These are phyloP conservation scores for Xestia rhomboidea DNA, from an alignment of 2,888 invertebrate species.

Conservation along the genomic window DNA sequence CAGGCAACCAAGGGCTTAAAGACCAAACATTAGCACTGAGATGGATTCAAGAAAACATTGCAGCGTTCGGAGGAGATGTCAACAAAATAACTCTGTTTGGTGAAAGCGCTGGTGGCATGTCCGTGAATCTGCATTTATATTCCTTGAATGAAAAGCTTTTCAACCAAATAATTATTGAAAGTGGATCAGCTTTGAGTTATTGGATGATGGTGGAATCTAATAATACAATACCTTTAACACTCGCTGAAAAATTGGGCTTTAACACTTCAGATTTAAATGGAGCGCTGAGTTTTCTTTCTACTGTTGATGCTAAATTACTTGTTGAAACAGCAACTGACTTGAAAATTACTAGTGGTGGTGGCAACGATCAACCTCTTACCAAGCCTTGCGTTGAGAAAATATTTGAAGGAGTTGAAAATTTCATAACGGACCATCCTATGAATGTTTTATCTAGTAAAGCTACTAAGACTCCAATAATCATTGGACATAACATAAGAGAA, in stretches of 20 bases:
- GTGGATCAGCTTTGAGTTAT: slow-evolving; percentile 47
- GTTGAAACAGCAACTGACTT: slow-evolving; percentile 14
- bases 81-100: slow-evolving; percentile 68
- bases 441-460: slow-evolving; percentile 38
- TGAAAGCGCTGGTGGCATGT: slow-evolving; percentile 70
- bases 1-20: slow-evolving; percentile 76
- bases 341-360: slow-evolving; percentile 7
- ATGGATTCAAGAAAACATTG: slow-evolving; percentile 75
- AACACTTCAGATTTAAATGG: slow-evolving; percentile 28
- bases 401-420: slow-evolving; percentile 57
- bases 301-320: slow-evolving; percentile 20
- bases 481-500: slow-evolving; percentile 47
- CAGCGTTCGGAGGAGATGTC: slow-evolving; percentile 67
- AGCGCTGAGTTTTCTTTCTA: slow-evolving; percentile 37
- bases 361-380: slow-evolving; percentile 36
- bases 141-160: slow-evolving; percentile 50
- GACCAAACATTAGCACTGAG: slow-evolving; percentile 71
- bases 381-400: slow-evolving; percentile 55
- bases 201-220: slow-evolving; percentile 52
- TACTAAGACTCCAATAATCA: slow-evolving; percentile 26
- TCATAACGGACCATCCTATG: slow-evolving; percentile 49
- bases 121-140: slow-evolving; percentile 56
- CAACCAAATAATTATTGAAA: slow-evolving; percentile 46
- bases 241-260: slow-evolving; percentile 33
- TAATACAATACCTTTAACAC: slow-evolving; percentile 24